phyloP scores from a whole-genome alignment of 64 coral and sea anemone genomes.

The Porites lutea region DNA sequence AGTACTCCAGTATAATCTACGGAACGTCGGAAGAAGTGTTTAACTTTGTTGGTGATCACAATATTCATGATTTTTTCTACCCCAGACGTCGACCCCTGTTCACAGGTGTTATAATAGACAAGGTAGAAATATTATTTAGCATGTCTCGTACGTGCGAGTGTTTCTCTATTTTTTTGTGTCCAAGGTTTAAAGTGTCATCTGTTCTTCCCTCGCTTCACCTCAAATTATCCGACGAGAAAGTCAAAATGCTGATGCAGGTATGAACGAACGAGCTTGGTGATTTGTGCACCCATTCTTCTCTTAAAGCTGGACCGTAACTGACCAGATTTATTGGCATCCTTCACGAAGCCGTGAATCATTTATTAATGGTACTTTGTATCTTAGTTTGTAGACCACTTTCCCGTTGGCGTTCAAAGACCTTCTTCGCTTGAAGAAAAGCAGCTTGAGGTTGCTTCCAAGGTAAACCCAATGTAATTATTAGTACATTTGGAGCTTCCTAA shows the following conservation, averaged over 20 bases:
- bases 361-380: background rate
- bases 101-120: too few relatives aligned
- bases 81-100: too few relatives aligned
- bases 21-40: too few relatives aligned
- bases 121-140: too few relatives aligned
- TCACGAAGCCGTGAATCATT: too few relatives aligned
- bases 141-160: background rate
- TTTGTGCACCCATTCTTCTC: too few relatives aligned
- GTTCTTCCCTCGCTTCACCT: constrained; percentile 80
- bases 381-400: constrained; percentile 27
- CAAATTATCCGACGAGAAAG: constrained; percentile 87
- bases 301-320: too few relatives aligned
- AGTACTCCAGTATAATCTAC: too few relatives aligned
- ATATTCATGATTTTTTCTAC: too few relatives aligned
- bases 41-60: too few relatives aligned
- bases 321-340: too few relatives aligned
- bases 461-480: background rate
- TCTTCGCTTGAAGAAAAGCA: constrained; percentile 9
- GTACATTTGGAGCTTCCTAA: too few relatives aligned
- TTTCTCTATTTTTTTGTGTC: background rate
- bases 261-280: background rate
- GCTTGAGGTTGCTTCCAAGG: background rate
- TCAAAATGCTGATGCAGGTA: constrained; percentile 92
- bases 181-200: constrained; percentile 82
- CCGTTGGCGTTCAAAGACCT: constrained; percentile 24